Base-by-base conservation (phyloP, 2,113 vertebrate species). In the Merops nubicus region DNA sequence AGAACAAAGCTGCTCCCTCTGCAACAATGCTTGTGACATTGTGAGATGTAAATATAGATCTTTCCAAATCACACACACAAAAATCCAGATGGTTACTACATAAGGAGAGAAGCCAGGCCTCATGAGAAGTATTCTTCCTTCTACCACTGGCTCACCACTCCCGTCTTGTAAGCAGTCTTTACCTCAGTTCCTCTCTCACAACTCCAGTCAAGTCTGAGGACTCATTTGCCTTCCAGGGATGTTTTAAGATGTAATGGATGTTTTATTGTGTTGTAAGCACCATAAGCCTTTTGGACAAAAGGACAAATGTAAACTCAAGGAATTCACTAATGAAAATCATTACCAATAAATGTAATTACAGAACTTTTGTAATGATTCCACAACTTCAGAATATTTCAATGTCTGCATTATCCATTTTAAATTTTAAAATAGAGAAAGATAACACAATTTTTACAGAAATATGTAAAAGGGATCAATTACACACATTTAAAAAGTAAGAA, bases 291-390 rank as follows among this genome's bases (percentile, higher is more conserved):
- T 53, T 36, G 38, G 47, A 75, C 42, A 34, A 94, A 89, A 94
- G 40, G 25, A 76, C 57, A 14, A 73, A 31, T 1, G 7, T 56
- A 79, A 95, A 83, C 57, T 62, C 69, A 34, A 63, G 84, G 40
- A 89, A 81, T 65, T 84, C 73, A 33, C 80, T 89, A 87, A 93
- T 67, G 64, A 93, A 87, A 70, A 19, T 15, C 54, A 69, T 92
- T 70, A 87, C 65, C 77, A 91, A 87, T 70, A 81, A 63, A 91
- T 67, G 79, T 29, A 84, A 93, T 81, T 84, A 54, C 29, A 67
- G 64, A 76, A 34, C 21, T 81, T 89, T 74, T 89, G 54, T 54
- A 77, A 77, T 29, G 4, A 74, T 85, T 77, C 72, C 33, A 56
- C 17, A 81, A 50, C 42, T 53, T 80, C 34, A 67, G 50, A 78